A percentile compares a stretch with the other conserved stretches of the same genome.
phyloP scores from a whole-genome alignment of 2,888 invertebrate genomes.

The Gandaritis pyraliata region DNA sequence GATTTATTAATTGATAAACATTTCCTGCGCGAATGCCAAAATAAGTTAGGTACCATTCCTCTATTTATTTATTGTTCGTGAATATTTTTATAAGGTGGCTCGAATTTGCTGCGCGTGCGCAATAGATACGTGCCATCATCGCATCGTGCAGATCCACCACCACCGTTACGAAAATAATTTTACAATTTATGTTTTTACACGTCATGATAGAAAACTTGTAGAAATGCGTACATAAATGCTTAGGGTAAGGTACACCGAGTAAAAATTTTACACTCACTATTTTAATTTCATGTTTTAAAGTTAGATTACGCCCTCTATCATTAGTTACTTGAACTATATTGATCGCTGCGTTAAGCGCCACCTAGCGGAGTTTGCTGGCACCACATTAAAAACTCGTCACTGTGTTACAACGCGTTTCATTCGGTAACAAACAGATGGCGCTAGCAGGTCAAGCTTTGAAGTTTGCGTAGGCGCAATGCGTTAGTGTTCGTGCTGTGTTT shows the following conservation, averaged over 20 bases:
- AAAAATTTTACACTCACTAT: no score
- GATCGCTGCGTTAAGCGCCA: constrained; percentile 43
- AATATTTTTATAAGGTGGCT: no score
- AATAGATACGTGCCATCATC: no score
- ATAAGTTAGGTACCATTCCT: not conserved
- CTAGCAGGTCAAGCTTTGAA: constrained; percentile 41
- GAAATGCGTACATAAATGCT: no score
- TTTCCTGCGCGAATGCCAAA: constrained; percentile 36
- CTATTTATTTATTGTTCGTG: no score
- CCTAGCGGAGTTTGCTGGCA: constrained; percentile 48
- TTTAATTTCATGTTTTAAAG: not conserved
- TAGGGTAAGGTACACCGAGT: no score
- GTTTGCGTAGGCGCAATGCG: constrained; percentile 46
- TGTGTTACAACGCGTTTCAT: constrained; percentile 25
- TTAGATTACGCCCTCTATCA: constrained; percentile 52
- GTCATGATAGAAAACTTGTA: no score
- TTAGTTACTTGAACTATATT: constrained; percentile 36
- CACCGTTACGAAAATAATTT: no score
- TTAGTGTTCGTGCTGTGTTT: constrained; percentile 18
- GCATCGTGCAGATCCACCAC: no score
- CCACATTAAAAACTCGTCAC: constrained; percentile 33
- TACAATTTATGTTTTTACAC: no score
- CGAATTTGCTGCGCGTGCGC: no score
- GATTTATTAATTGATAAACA: constrained; percentile 52
- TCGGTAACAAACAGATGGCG: constrained; percentile 61